phyloP scores from a whole-genome alignment of 2,888 invertebrate species.

The Plutella xylostella region DNA sequence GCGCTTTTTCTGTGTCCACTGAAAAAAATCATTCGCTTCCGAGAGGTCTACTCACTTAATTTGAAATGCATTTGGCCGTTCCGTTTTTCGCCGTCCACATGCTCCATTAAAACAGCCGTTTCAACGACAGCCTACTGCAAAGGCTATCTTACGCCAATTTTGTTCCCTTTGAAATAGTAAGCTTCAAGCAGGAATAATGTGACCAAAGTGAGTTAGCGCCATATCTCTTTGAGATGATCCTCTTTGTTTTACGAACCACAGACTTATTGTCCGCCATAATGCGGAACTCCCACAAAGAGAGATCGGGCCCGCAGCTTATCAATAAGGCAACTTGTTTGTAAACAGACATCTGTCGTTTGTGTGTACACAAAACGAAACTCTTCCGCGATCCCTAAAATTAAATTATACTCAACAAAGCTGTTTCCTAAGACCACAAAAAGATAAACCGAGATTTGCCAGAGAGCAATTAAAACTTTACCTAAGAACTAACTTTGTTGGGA shows the following conservation, averaged over 20 bases:
- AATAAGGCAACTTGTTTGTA: no score
- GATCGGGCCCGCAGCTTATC: no score
- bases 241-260: no score
- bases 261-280: no score
- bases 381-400: conserved; percentile 29
- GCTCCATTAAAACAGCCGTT: no score
- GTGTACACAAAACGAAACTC: conserved; percentile 1
- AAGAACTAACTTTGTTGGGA: conserved; percentile 59
- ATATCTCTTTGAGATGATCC: no score
- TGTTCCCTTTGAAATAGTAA: no score
- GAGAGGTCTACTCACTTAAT: conserved; percentile 50
- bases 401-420: conserved; percentile 61
- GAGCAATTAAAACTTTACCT: conserved; percentile 69
- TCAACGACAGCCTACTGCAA: no score
- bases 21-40: conserved; percentile 56
- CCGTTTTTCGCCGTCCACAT: background rate
- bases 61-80: conserved; percentile 56
- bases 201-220: no score
- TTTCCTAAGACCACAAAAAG: conserved; percentile 56
- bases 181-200: no score
- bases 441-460: conserved; percentile 62
- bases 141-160: no score
- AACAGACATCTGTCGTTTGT: background rate
- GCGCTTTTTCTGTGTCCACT: conserved; percentile 53
- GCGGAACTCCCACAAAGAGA: no score